A percentile compares a stretch with the other conserved stretches of the same genome.
Conservation (phyloP, 2,113 vertebrate species). For the Macquaria ambigua region DNA sequence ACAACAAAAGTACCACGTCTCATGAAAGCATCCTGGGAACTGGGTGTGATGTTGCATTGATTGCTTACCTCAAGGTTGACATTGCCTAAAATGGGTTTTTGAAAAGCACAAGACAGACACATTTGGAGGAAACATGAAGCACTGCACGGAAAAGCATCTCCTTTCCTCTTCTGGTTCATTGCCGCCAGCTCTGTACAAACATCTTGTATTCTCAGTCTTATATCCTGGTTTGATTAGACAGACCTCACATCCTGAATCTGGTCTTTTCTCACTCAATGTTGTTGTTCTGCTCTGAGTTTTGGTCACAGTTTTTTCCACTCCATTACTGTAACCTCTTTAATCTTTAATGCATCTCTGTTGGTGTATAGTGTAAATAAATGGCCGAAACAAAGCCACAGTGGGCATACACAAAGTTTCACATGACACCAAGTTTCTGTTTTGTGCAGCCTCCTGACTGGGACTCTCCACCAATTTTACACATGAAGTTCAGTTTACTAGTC, state of each 20-base stretch:
- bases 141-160: neutral
- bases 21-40: slow-evolving; percentile 35
- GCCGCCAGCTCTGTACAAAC: slow-evolving; percentile 11
- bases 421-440: slow-evolving; percentile 41
- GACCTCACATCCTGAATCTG: slow-evolving; percentile 30
- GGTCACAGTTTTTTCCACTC: neutral
- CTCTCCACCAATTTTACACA: slow-evolving; percentile 22
- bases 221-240: slow-evolving; percentile 28
- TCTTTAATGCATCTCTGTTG: slow-evolving; percentile 15
- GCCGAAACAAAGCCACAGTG: slow-evolving; percentile 37
- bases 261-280: slow-evolving; percentile 33
- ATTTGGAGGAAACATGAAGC: slow-evolving; percentile 2
- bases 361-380: slow-evolving; percentile 41
- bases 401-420: slow-evolving; percentile 45
- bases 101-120: neutral
- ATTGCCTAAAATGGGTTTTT: slow-evolving; percentile 23
- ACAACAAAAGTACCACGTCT: slow-evolving; percentile 18
- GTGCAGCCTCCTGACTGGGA: slow-evolving; percentile 14
- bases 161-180: neutral
- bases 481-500: slow-evolving; percentile 11
- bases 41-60: slow-evolving; percentile 37
- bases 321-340: slow-evolving; percentile 40
- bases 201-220: neutral
- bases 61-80: slow-evolving; percentile 11
- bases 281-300: slow-evolving; percentile 24